phyloP scores from a whole-genome alignment of 2,113 vertebrate species.

The Edolisoma coerulescens region DNA sequence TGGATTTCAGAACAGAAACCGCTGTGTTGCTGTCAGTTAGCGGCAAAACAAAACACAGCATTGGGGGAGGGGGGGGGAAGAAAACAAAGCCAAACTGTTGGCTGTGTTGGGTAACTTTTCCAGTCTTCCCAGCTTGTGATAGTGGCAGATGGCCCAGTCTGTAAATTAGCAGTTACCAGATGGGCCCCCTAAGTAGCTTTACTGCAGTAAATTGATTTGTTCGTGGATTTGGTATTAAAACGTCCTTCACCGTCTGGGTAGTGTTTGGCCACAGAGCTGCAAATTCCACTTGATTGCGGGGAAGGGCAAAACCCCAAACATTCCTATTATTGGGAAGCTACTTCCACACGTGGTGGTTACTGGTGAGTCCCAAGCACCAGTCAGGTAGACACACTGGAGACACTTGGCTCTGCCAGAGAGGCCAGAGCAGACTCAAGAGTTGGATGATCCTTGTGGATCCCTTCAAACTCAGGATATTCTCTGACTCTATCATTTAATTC shows the following conservation, averaged over 20 bases:
- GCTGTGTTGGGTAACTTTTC: conserved; percentile 39
- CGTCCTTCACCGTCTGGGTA: conserved; percentile 18
- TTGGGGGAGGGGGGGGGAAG: background rate
- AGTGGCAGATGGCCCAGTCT: conserved; percentile 61
- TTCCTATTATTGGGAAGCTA: background rate
- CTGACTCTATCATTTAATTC: background rate
- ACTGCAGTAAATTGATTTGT: conserved; percentile 62
- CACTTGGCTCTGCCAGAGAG: background rate
- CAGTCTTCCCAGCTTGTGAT: conserved; percentile 2
- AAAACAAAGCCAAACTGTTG: conserved; percentile 52
- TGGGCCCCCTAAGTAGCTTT: conserved; percentile 64
- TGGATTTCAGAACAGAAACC: conserved; percentile 22
- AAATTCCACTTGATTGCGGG: background rate
- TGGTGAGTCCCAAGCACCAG: background rate
- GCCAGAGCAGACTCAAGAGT: background rate
- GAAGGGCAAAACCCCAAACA: background rate
- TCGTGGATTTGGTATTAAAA: conserved; percentile 54
- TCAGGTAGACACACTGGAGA: background rate
- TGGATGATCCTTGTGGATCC: no score
- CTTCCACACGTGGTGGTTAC: fast-evolving
- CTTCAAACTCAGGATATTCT: background rate
- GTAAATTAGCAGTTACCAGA: conserved; percentile 64
- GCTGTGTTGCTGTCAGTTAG: background rate
- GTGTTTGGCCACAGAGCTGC: background rate
- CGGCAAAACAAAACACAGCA: background rate